These are phyloP conservation scores for Galleria mellonella DNA, from an alignment of 1,140 invertebrate species.

Conservation along the genomic window DNA sequence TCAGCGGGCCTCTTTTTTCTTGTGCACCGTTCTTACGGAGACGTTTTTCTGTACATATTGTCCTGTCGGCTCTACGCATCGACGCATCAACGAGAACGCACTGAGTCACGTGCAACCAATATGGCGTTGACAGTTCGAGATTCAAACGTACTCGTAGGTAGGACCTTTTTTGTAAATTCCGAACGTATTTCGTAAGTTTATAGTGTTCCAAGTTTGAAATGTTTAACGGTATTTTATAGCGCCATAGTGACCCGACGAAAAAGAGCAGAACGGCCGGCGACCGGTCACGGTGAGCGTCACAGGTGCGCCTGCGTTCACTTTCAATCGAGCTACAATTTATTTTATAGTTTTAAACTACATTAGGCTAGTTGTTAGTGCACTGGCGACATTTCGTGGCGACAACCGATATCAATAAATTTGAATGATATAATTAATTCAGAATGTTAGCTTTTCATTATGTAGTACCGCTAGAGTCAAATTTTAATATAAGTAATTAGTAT, in stretches of 20 bases:
- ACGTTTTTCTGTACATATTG: constrained; percentile 40
- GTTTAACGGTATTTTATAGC: constrained; percentile 33
- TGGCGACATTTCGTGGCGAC: no score
- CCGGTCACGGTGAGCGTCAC: constrained; percentile 45
- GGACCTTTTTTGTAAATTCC: background rate
- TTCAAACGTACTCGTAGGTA: constrained; percentile 6
- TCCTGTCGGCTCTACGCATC: constrained; percentile 19
- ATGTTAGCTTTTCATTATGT: no score
- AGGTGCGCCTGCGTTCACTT: constrained; percentile 62
- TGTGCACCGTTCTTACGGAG: constrained; percentile 19
- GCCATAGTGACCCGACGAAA: constrained; percentile 50
- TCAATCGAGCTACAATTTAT: constrained; percentile 33
- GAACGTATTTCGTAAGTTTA: constrained; percentile 4
- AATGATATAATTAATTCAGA: no score
- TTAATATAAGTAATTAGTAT: no score
- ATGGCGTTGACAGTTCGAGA: constrained; percentile 7
- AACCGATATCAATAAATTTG: no score
- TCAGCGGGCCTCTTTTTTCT: constrained; percentile 37
- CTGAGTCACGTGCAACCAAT: constrained; percentile 13
- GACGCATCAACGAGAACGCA: constrained; percentile 5
- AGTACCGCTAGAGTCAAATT: no score
- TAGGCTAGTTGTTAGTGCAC: background rate
- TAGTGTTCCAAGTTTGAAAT: constrained; percentile 31
- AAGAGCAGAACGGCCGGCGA: constrained; percentile 27
- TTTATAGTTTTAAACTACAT: constrained; percentile 32